Base-by-base conservation (phyloP, 2,113 vertebrate species). In the Corapipo altera region DNA sequence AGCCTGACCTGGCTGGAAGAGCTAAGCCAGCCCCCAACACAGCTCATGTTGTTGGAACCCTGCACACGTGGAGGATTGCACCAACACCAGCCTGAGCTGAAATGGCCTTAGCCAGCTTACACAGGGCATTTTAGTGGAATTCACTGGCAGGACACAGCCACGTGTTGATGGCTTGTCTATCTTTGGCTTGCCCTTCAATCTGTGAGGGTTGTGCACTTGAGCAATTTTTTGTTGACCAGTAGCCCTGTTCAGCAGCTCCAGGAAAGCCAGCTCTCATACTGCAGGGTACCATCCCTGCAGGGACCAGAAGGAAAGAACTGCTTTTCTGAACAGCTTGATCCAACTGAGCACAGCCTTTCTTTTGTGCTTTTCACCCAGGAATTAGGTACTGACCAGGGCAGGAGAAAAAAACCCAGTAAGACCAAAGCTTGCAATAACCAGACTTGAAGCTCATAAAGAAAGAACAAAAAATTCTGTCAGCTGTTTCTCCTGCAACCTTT, bases 71-170 rank as follows among this genome's bases (percentile, higher is more conserved):
- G 15, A 20, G 11, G 54, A 75, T 33, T 8, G 46, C 78, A 30
- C 26, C 1, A 2, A 12, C 74, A 20, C 23, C 75, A 44, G 57
- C 62, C 14, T 14, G 20, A 39, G 58, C 43, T 62, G 70, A 8
- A 57, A 9, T 2, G 46, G 5, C 8, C 35, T 33, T 1, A 10
- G 1, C 28, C 7, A 20, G 2, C 24, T 48, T 3, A 6, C 16
- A 41, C n/a, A 3, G 1, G 14, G 27, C 20, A 9, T 43, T 85
- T 30, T 2, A 41, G 73, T 67, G 70, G 62, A 44, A 9, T 23
- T 14, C 27, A 6, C 24, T 9, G 18, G 33, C 48, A 41, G 77
- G 48, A 41, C 78, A 30, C 54, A 44, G 79, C 55, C 84, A 23
- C 62, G 0, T 1, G 23, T 67, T 8, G 14, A 7, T 9, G 54